Evolutionary conservation across 1,140 invertebrate species (phyloP).

Genomic region (Lycorma delicatula): DNA sequence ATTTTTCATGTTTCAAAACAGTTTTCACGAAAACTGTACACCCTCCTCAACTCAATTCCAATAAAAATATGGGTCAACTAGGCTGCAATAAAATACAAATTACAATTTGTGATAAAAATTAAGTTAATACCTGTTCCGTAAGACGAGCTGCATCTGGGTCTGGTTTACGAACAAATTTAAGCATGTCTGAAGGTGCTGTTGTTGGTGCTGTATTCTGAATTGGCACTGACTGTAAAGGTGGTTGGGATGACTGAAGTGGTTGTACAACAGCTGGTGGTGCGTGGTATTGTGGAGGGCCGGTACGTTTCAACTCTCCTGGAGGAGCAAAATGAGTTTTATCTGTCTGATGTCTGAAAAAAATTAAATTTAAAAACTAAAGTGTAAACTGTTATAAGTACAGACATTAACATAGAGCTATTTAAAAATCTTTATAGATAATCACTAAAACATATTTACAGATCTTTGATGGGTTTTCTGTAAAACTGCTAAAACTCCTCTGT

Average conservation of each 20-base stretch:
- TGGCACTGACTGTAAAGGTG: conserved; percentile 4
- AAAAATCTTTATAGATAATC: no score
- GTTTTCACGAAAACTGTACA: not conserved
- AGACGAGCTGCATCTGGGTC: conserved; percentile 27
- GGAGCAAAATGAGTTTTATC: no score
- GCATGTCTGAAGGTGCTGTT: conserved; percentile 25
- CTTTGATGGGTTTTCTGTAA: no score
- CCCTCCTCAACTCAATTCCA: not conserved
- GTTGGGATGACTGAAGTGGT: not conserved
- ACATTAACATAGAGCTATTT: no score
- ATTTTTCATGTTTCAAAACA: not conserved
- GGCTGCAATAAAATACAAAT: not conserved
- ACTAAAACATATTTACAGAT: no score
- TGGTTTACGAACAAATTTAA: conserved; percentile 32
- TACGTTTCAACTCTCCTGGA: no score
- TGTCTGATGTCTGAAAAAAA: no score
- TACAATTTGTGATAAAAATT: not conserved
- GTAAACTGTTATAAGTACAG: no score
- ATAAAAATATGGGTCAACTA: not conserved
- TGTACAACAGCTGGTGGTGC: conserved; percentile 5
- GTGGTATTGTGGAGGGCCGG: conserved; percentile 12
- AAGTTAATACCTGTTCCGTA: conserved; percentile 27
- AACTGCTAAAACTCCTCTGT: no score
- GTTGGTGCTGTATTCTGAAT: conserved; percentile 9
- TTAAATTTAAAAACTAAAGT: no score